Evolutionary conservation across 2,797 vertebrate species (phyloP).

Genomic region (Nannoperca australis): DNA sequence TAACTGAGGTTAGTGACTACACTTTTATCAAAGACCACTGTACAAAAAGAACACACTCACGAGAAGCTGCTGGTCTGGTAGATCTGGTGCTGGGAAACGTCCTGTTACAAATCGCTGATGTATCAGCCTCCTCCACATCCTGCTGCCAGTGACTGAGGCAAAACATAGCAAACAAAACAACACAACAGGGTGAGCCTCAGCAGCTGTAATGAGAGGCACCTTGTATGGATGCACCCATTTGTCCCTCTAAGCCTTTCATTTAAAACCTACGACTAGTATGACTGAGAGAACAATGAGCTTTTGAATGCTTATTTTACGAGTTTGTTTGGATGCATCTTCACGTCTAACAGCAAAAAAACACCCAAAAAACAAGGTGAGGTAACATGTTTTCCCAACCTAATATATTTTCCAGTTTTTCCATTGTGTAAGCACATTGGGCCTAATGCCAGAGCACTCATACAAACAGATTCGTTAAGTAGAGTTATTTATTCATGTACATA

Average conservation of each 20-base stretch:
- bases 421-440: not conserved
- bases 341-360: not conserved
- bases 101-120: slow-evolving; percentile 81
- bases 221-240: slow-evolving; percentile 23
- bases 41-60: slow-evolving; percentile 72
- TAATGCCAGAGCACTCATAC: not conserved
- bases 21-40: slow-evolving; percentile 41
- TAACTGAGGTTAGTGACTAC: slow-evolving; percentile 14
- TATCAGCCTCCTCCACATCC: slow-evolving; percentile 90
- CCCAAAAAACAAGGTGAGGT: not conserved
- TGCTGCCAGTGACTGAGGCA: slow-evolving; percentile 90
- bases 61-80: slow-evolving; percentile 75
- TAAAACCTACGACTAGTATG: slow-evolving; percentile 23
- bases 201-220: slow-evolving; percentile 55
- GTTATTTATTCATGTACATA: not conserved
- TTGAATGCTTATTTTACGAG: slow-evolving; percentile 1
- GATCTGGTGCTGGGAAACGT: slow-evolving; percentile 70
- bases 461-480: not conserved
- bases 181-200: slow-evolving; percentile 48
- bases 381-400: not conserved
- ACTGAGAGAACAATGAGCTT: slow-evolving; percentile 24
- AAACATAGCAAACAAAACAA: slow-evolving; percentile 54
- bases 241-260: slow-evolving; percentile 47
- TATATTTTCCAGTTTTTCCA: not conserved
- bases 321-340: slow-evolving; percentile 15